Evolutionary conservation across 2,797 vertebrate genomes (phyloP).

Genomic region (Amphiprion clarkii): DNA sequence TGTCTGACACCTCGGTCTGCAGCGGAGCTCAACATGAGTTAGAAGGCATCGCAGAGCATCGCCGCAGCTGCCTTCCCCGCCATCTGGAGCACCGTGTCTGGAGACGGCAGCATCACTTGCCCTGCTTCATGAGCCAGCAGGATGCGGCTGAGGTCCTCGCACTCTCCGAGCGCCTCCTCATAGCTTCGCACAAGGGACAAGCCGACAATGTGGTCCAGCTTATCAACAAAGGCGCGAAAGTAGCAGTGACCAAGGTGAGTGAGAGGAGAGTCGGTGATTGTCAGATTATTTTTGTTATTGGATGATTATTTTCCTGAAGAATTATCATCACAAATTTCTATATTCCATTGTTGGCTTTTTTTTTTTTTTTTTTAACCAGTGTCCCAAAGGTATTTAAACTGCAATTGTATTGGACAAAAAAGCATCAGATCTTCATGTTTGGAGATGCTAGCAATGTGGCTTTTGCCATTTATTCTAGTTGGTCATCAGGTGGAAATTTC

Average conservation of each 20-base stretch:
- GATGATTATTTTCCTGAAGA: no score
- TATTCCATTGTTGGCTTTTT: no score
- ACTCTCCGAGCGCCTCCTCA: slow-evolving; percentile 97
- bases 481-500: no score
- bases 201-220: slow-evolving; percentile 98
- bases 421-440: no score
- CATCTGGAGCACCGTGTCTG: slow-evolving; percentile 72
- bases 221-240: slow-evolving; percentile 98
- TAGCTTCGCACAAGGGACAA: slow-evolving; percentile 98
- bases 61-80: slow-evolving; percentile 9
- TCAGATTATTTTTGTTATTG: no score
- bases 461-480: no score
- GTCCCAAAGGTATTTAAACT: no score
- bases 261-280: not conserved
- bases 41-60: slow-evolving; percentile 32
- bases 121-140: slow-evolving; percentile 99
- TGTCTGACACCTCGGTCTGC: slow-evolving; percentile 3
- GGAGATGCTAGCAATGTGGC: no score
- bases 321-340: no score
- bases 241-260: slow-evolving; percentile 98
- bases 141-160: slow-evolving; percentile 92
- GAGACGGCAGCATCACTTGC: slow-evolving; percentile 70
- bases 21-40: slow-evolving; percentile 71
- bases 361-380: no score
- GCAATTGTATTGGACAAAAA: no score